Percentiles rank a stretch among this genome's conserved stretches.
Evolutionary conservation across 2,113 vertebrate species (phyloP).

Genomic region (Bucco capensis): DNA sequence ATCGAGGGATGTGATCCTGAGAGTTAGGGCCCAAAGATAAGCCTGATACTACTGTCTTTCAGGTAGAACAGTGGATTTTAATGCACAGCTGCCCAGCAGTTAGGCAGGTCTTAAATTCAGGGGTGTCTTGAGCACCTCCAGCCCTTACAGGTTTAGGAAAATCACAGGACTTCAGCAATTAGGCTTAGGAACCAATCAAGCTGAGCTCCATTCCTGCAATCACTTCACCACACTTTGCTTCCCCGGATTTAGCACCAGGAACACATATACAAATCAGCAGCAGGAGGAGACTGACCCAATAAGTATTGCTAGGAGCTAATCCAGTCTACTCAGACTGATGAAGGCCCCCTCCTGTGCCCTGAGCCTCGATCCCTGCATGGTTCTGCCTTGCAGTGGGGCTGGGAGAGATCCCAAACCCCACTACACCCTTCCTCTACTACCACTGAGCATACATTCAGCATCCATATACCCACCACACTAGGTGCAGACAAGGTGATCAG

Average conservation of each 20-base stretch:
- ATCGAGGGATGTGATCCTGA: background rate
- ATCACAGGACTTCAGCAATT: background rate
- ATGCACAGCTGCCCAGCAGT: background rate
- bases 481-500: background rate
- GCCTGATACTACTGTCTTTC: background rate
- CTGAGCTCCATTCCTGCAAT: background rate
- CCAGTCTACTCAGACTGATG: background rate
- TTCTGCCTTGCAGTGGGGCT: background rate
- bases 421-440: background rate
- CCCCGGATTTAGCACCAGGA: conserved; percentile 7
- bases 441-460: background rate
- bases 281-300: background rate
- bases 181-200: background rate
- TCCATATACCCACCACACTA: background rate
- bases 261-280: background rate
- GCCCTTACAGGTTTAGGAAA: background rate
- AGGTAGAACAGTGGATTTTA: background rate
- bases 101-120: background rate
- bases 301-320: conserved; percentile 2
- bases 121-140: background rate
- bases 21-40: background rate
- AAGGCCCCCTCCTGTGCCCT: background rate
- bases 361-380: background rate
- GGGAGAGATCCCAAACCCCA: background rate
- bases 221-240: background rate